Base-by-base conservation (phyloP, 2,888 invertebrate species). In the Nemotelus nigrinus region DNA sequence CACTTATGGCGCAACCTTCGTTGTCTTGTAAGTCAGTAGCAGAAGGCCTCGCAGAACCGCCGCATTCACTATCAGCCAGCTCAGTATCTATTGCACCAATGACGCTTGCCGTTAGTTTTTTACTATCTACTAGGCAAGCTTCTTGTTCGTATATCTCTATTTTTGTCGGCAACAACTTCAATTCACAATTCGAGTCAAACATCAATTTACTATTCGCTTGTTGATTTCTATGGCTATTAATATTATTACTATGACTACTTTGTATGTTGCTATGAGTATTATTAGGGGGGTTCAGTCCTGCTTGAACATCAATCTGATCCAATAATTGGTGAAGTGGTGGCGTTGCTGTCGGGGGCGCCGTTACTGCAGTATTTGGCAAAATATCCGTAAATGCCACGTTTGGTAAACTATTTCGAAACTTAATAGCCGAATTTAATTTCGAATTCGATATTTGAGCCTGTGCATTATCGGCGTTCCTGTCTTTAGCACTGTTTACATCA, bases 1-100 rank as follows among this genome's bases (percentile, higher is more conserved):
- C 94, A 78, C 94, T 94, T 41, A 95, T 92, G 0, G 92, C 89
- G 81, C 89, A 89, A 78, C 89, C 88, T 78, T 89, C 89, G 74
- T 88, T 87, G n/a, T 75, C 82, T 7, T 58, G 80, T 80, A 45
- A 80, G 78, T 78, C 78, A 39, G 7, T 5, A 39, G 44, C 43
- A 74, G 39, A 8, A 43, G 41, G 5, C 53, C 70, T 3, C 8
- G 25, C 3, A 25, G 10, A 53, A 48, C 2, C 10, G 7, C 7
- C 60, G 48, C 57, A 6, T 25, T 25, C 25, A 53, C 25, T 25
- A 64, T n/a, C 39, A 2, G 44, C 39, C 6, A 45, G 8, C 2
- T n/a, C 71, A 8, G 10, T 57, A 50, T 3, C 53, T 4, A 10
- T 39, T 2, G n/a, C 45, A 3, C 45, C 10, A 10, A 1, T 45